Conservation (phyloP, 2,797 vertebrate species). For the Pampus argenteus region DNA sequence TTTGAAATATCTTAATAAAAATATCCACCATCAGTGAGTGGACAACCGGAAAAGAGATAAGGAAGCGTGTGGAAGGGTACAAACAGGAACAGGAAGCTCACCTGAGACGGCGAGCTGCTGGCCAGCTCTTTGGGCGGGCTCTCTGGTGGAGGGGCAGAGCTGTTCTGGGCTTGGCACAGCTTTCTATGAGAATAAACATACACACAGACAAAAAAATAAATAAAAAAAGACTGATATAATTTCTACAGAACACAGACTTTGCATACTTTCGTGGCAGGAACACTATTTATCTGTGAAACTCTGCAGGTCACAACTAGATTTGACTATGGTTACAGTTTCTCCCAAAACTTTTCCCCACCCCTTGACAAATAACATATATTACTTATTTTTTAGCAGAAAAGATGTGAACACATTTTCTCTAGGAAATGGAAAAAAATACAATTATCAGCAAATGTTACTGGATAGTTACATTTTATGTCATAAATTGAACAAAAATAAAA, state of each 20-base stretch:
- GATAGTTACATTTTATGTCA: no score
- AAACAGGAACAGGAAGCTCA: slow-evolving; percentile 54
- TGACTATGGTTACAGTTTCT: no score
- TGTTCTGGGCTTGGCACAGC: slow-evolving; percentile 87
- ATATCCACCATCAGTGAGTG: neutral
- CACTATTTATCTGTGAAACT: neutral
- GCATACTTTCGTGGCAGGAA: neutral
- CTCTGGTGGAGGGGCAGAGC: slow-evolving; percentile 77
- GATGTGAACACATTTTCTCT: no score
- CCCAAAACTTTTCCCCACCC: no score
- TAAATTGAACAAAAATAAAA: no score
- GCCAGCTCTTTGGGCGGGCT: slow-evolving; percentile 90
- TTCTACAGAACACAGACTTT: neutral
- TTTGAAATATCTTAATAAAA: neutral
- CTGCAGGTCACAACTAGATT: neutral
- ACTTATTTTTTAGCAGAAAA: no score
- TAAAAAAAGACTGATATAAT: neutral
- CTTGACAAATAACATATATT: no score
- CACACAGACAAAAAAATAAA: neutral
- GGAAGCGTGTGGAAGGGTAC: neutral
- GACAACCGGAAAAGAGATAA: neutral
- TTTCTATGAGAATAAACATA: slow-evolving; percentile 84
- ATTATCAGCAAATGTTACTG: no score
- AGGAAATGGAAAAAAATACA: no score
- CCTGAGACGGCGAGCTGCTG: slow-evolving; percentile 88